Evolutionary conservation across 2,888 invertebrate genomes (phyloP).

Genomic region (Andricus quercusramuli): DNA sequence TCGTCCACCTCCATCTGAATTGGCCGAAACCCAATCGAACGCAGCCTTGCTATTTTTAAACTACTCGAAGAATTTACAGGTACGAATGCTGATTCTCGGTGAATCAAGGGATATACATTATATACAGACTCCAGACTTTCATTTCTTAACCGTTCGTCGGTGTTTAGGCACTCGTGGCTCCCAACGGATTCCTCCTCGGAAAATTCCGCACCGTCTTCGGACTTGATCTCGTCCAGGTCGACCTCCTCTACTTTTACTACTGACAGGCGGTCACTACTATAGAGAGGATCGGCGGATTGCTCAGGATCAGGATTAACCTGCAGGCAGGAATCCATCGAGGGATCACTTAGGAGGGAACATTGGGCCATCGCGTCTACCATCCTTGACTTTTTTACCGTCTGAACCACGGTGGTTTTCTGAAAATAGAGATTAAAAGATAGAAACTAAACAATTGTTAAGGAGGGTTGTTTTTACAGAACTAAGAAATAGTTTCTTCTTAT

Average conservation of each 20-base stretch:
- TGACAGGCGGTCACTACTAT: constrained; percentile 33
- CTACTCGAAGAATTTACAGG: constrained; percentile 67
- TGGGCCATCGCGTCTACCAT: constrained; percentile 68
- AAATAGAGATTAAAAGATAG: background rate
- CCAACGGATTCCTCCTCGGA: constrained; percentile 50
- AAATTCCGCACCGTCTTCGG: constrained; percentile 57
- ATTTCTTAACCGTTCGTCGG: constrained; percentile 9
- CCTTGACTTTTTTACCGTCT: constrained; percentile 33
- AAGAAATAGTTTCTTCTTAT: too few relatives aligned
- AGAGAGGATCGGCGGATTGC: constrained; percentile 39
- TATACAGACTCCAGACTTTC: constrained; percentile 23
- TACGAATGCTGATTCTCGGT: constrained; percentile 69
- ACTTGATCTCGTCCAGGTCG: constrained; percentile 64
- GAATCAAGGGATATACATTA: constrained; percentile 30
- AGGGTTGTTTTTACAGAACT: too few relatives aligned
- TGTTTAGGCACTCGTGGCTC: constrained; percentile 38
- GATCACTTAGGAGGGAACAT: constrained; percentile 60
- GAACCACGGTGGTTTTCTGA: constrained; percentile 20
- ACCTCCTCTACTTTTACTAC: constrained; percentile 58
- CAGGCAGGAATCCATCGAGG: constrained; percentile 53
- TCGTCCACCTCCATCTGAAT: constrained; percentile 55
- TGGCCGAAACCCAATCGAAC: constrained; percentile 74
- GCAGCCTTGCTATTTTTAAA: constrained; percentile 67
- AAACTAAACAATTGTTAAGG: too few relatives aligned
- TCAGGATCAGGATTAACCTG: constrained; percentile 43